Conservation (phyloP, 2,113 vertebrate species). For the Candoia aspera region DNA sequence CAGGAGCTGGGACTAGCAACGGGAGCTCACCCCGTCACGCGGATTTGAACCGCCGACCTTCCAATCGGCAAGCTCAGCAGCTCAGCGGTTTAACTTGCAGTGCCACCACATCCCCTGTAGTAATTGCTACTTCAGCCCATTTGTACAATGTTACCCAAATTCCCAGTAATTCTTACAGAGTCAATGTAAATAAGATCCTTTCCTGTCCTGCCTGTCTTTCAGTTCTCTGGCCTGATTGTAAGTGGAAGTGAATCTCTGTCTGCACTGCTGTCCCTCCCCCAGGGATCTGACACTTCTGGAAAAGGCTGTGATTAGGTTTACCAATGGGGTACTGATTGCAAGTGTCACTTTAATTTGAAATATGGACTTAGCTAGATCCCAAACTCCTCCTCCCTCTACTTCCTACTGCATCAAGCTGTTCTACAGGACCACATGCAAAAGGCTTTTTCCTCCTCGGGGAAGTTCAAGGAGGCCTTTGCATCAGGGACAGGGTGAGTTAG, state of each 20-base stretch:
- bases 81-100: too few relatives aligned
- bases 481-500: not conserved
- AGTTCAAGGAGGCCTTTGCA: not conserved
- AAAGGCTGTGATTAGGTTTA: not conserved
- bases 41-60: too few relatives aligned
- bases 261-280: not conserved
- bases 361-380: not conserved
- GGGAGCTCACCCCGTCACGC: too few relatives aligned
- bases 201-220: not conserved
- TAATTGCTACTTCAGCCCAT: not conserved
- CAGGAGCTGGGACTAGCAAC: too few relatives aligned
- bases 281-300: not conserved
- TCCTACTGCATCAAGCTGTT: not conserved
- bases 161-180: not conserved
- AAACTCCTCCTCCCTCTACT: not conserved
- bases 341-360: not conserved
- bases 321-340: not conserved
- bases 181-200: not conserved
- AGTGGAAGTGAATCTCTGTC: not conserved
- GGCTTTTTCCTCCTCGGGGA: not conserved
- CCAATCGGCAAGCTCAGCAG: too few relatives aligned
- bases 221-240: not conserved
- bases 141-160: not conserved
- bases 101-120: too few relatives aligned
- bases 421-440: not conserved